phyloP scores from a whole-genome alignment of 1,140 invertebrate genomes.

The Aphaenogaster rudis region DNA sequence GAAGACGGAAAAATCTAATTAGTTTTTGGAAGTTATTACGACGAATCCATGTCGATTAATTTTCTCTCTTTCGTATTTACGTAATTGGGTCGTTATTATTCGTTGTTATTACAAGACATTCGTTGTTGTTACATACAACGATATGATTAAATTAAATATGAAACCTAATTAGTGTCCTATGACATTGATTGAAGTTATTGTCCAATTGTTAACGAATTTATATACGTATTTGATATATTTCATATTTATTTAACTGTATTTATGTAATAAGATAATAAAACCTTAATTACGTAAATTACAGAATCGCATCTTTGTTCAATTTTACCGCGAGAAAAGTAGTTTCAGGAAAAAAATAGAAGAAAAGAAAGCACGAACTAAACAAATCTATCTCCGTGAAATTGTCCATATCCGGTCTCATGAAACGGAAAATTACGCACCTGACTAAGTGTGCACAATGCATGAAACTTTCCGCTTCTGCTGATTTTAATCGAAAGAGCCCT shows the following conservation, averaged over 20 bases:
- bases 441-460: conserved; percentile 71
- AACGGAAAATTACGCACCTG: conserved; percentile 74
- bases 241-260: neutral
- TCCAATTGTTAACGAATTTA: conserved; percentile 25
- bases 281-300: neutral
- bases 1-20: conserved; percentile 29
- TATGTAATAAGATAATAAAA: neutral
- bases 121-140: neutral
- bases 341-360: neutral
- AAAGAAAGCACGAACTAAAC: conserved; percentile 18
- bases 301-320: neutral
- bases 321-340: neutral
- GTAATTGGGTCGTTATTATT: conserved; percentile 36
- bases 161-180: conserved; percentile 19
- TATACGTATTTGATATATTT: neutral
- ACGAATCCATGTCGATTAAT: neutral
- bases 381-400: conserved; percentile 28
- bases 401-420: conserved; percentile 39
- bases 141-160: conserved; percentile 10
- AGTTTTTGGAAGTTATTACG: conserved; percentile 23
- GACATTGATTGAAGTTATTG: conserved; percentile 8
- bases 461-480: conserved; percentile 62
- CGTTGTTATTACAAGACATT: neutral
- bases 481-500: conserved; percentile 66
- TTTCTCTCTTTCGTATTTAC: conserved; percentile 5